Evolutionary conservation across 2,888 invertebrate genomes (phyloP), one percentile per base, ranked within the genome.

Genomic region (Euspilapteryx auroguttella): DNA sequence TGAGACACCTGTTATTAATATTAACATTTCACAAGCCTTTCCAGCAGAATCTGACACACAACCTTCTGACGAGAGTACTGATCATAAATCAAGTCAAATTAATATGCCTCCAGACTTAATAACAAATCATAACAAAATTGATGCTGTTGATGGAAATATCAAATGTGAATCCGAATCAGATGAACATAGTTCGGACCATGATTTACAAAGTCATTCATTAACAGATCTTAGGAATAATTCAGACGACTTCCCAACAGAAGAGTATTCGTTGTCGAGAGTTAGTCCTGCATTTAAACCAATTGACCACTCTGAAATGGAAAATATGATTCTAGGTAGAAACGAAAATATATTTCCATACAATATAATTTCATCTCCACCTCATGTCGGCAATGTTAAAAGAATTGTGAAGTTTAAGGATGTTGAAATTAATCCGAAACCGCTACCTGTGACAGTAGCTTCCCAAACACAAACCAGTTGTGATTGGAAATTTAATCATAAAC

Each of bases 11-110:
- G 55, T 80, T 3, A 78, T 82, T 24, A 81, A 79, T 37, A 82
- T 82, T 30, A 82, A 80, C 40, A 80, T 82, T 37, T 77, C 79
- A 2, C 80, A 80, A 36, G 59, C 73, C 27, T 80, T 75, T 46
- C 45, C 63, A 13, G 49, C 47, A 6, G 73, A 73, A 33, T 56
- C 64, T 21, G 75, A 69, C 38, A 49, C 63, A 11, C 55, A 68
- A 40, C 61, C 53, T 39, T 79, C 80, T 11, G 79, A 77, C 35
- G 79, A 81, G 37, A 32, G 32, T 22, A 30, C 32, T 11, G 29
- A 24, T 12, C 32, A 33, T 25, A 39, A 40, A 11, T 38, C 31
- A 8, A 31, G 9, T 6, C 9, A 12, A 9, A 42, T 55, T 10
- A 53, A 51, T 28, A 58, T 65, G 22, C 76, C 80, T 12, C 81